Base-by-base conservation (phyloP, 2,888 invertebrate species). In the Lepidochrysops patricia region DNA sequence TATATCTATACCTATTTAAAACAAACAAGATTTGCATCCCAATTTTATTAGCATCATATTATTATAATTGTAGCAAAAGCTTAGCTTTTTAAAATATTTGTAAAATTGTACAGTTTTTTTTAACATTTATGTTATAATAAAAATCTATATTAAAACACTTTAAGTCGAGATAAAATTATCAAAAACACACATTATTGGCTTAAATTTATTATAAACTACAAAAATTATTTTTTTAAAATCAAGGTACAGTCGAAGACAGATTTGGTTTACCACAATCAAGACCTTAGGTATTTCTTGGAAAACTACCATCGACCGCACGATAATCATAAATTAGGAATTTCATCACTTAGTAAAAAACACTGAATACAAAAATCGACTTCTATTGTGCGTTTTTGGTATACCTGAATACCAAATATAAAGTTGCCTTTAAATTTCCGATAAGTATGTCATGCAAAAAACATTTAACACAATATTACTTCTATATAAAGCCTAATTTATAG, bases 31-130 rank as follows among this genome's bases (percentile, higher is more conserved):
- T 63, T 57, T n/a, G 29, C 54, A 54, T 60, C 62, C 65, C 62
- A 62, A 63, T 72, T 74, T 78, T 81, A 85, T 82, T 84, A 81
- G 83, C 84, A 76, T 78, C 79, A 75, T 80, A 77, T 75, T 79
- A 77, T 76, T 78, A 77, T 73, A n/a, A n/a, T 73, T 71, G 73
- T 68, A 74, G 72, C 81, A 79, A 77, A 82, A 84, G 82, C 84
- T 73, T 75, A 66, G 68, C 70, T 62, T 63, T 61, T 67, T 62
- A 60, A 68, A 71, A 75, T 75, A 75, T 62, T 56, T 61, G 54
- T 54, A 54, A 70, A 77, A 74, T 68, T 73, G 72, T 73, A 75
- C 74, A 74, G 73, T 58, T 50, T 35, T 27, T 61, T 27, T 58
- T 12, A 26, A 63, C 15, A 58, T 50, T 57, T 54, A 54, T 54